Conservation (phyloP, 2,113 vertebrate genomes). For the Chinchilla lanigera region DNA sequence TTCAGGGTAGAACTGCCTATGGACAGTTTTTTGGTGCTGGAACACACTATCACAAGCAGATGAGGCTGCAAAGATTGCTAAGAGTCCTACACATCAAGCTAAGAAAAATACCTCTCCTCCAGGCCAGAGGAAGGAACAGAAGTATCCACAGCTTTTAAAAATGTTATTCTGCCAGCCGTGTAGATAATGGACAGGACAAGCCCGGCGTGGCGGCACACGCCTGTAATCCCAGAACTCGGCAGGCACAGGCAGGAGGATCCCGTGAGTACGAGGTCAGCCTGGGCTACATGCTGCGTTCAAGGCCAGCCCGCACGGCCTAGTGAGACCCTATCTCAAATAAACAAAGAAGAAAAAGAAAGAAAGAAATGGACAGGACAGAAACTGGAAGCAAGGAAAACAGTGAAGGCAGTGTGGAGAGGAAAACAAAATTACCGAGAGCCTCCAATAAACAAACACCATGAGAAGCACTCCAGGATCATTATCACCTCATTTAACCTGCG, state of each 20-base stretch:
- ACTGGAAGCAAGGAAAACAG: not conserved
- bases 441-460: not conserved
- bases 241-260: not conserved
- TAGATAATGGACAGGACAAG: not conserved
- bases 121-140: not conserved
- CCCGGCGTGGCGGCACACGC: not conserved
- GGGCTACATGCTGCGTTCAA: not conserved
- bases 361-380: not conserved
- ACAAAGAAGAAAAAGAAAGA: not conserved
- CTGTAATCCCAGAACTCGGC: not conserved
- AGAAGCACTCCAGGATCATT: not conserved
- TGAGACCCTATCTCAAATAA: not conserved
- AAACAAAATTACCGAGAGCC: not conserved
- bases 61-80: not conserved
- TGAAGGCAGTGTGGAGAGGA: rapidly evolving
- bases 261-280: not conserved
- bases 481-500: not conserved
- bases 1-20: not conserved
- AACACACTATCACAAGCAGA: not conserved
- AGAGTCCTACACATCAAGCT: not conserved
- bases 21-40: not conserved
- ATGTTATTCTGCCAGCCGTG: not conserved
- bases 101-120: not conserved
- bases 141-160: not conserved
- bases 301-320: not conserved